Evolutionary conservation across 2,113 vertebrate genomes (phyloP), one percentile per base, ranked within the genome.

Genomic region (Microcebus lehilahytsara): DNA sequence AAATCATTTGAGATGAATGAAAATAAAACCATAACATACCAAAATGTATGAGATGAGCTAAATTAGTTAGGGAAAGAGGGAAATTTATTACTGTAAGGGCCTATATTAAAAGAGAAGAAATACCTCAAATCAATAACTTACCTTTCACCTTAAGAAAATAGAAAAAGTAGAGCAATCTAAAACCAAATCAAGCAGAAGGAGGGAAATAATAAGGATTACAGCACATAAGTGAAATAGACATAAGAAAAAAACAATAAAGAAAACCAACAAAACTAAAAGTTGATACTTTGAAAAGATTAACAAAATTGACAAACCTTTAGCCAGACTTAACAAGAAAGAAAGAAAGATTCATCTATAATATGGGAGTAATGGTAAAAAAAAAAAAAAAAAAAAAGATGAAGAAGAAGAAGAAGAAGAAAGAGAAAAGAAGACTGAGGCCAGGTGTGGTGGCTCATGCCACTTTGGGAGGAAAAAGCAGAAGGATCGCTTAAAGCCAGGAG

Each of bases 241-340:
- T 34, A n/a, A 91, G 58, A 58, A 72, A 92, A 81, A 81, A 53
- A 92, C 5, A 62, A 46, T 53, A 89, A 51, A 71, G 20, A 78
- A 94, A 83, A 84, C 46, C 10, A 90, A 49, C 8, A 90, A 89
- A 84, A 49, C 7, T 19, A 27, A 72, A 75, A 93, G 51, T 49
- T 66, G 16, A 34, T 88, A 71, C 12, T 79, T 81, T 13, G 27
- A 75, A 75, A 58, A 53, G 23, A 37, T 94, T 67, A 80, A 51
- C 46, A 58, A 81, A 92, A 72, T 83, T 72, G 40, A 58, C 51
- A 81, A 91, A 71, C 58, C 40, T 91, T 81, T 94, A 83, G n/a
- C 34, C 58, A 66, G 58, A 84, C 78, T 92, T 83, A 32, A 16
- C 75, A n/a, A 49, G 20, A 58, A 92, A 74, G 79, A 72, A 56